Base-by-base conservation (phyloP, 2,888 invertebrate species). In the Tetanocera ferruginea region DNA sequence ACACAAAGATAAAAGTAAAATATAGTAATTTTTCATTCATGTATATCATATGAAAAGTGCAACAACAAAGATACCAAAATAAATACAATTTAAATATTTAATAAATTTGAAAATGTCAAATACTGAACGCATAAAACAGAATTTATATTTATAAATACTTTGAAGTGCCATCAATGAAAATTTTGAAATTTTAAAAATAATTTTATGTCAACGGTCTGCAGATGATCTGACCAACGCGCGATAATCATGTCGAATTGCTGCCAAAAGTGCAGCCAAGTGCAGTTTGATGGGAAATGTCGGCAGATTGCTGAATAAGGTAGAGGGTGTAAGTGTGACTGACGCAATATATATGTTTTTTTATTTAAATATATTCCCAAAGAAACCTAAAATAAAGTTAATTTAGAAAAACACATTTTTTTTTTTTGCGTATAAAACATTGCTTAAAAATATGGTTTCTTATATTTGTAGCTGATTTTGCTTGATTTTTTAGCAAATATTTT, bases 131-230 rank as follows among this genome's bases (percentile, higher is more conserved):
- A 57, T 57, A 77, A 69, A 28, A 77, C 80, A 79, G 73, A 80
- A 81, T 79, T 82, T 82, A 81, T 82, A 78, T 81, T 83, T 85
- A 85, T 84, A 85, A 85, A 85, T 79, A 81, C 81, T 82, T 85
- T 84, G 83, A 80, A 83, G 86, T 85, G 83, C 82, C 85, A 85
- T 85, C 85, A 86, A 86, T 85, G 85, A 85, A 86, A 86, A 81
- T 79, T 78, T 70, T 79, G 78, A 73, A 60, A 52, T 55, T n/a
- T 43, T 64, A 76, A 76, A 76, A 52, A 64, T 57, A 57, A 57
- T 51, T 43, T 71, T 62, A 71, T 55, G 66, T 52, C 62, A 71
- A 70, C 67, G 28, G 9, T 14, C 25, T 17, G 23, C 14, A 43
- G 52, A 34, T 74, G n/a, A 43, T 28, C 19, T 55, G 52, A 34